Base-by-base conservation (phyloP, 2,797 vertebrate species). In the Galago senegalensis region DNA sequence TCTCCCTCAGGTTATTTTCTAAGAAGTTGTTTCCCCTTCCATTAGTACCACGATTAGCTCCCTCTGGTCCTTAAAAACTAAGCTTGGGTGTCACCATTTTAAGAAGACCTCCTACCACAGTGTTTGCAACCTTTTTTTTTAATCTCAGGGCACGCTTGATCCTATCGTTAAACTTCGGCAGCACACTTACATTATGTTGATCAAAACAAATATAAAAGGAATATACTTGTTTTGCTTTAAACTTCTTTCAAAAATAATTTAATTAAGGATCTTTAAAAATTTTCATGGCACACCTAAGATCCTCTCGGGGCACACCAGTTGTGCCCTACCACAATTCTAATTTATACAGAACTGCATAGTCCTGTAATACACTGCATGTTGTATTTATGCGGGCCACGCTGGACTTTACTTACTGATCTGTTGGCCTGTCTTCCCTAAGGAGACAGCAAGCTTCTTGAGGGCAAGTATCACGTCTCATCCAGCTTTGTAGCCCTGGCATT, bases 61-160 rank as follows among this genome's bases (percentile, higher is more conserved):
- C 37, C 43, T 93, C 65, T 80, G 31, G 46, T 63, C 58, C 70
- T 94, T 89, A 17, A 72, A 96, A 86, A 75, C 16, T 40, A n/a
- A 85, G 4, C 56, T 40, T 60, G 3, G 10, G 13, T 75, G n/a
- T 87, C 60, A 70, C 25, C 37, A 72, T 61, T 72, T 77, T 60
- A 87, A 75, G 21, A 46, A 29, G 67, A 56, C 5, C 2, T 18
- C 23, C 20, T 7, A 43, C 13, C 20, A 56, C 49, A 76, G 49
- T 53, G 49, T 53, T 53, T 53, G 16, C 14, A 14, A 53, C 49
- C 49, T 53, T 53, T 53, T 53, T 53, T 53, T 16, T 16, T 4
- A 14, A 53, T 53, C 49, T 53, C 49, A 17, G 49, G 49, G 49
- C 49, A 53, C 14, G 16, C 49, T 53, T 16, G 49, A 53, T 53